A percentile compares a stretch with the other conserved stretches of the same genome.
Evolutionary conservation across 2,113 vertebrate genomes (phyloP).

Genomic region (Epinephelus lanceolatus): DNA sequence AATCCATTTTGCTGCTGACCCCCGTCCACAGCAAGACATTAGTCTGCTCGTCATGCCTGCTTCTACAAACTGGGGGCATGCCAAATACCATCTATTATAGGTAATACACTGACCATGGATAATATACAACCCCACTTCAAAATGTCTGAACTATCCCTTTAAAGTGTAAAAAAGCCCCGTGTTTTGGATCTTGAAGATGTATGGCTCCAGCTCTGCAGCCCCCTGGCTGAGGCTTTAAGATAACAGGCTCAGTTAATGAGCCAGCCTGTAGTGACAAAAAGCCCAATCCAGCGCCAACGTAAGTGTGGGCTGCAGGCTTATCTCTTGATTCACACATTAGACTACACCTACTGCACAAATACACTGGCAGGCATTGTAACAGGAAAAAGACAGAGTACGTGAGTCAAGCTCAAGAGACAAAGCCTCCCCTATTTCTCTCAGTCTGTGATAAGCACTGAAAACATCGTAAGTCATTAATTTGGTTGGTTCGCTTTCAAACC

Average conservation of each 20-base stretch:
- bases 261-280: slow-evolving; percentile 5
- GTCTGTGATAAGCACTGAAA: slow-evolving; percentile 26
- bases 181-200: background rate
- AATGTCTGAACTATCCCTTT: no score
- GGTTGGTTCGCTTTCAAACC: slow-evolving; percentile 1
- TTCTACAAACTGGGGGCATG: no score
- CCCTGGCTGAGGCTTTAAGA: slow-evolving; percentile 32
- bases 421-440: slow-evolving; percentile 24
- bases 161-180: background rate
- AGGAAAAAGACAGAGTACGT: slow-evolving; percentile 39
- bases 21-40: no score
- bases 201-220: background rate
- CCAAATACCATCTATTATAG: no score
- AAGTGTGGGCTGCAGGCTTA: slow-evolving; percentile 55
- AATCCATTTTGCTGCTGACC: no score
- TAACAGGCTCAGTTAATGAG: slow-evolving; percentile 55
- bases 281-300: background rate
- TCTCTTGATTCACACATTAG: slow-evolving; percentile 64
- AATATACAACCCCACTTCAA: no score
- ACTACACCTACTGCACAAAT: slow-evolving; percentile 54
- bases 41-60: no score
- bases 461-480: slow-evolving; percentile 15
- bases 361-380: slow-evolving; percentile 24
- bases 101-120: no score
- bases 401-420: slow-evolving; percentile 43